Conservation (phyloP, 2,888 invertebrate genomes). For the Onthophagus sagittarius region DNA sequence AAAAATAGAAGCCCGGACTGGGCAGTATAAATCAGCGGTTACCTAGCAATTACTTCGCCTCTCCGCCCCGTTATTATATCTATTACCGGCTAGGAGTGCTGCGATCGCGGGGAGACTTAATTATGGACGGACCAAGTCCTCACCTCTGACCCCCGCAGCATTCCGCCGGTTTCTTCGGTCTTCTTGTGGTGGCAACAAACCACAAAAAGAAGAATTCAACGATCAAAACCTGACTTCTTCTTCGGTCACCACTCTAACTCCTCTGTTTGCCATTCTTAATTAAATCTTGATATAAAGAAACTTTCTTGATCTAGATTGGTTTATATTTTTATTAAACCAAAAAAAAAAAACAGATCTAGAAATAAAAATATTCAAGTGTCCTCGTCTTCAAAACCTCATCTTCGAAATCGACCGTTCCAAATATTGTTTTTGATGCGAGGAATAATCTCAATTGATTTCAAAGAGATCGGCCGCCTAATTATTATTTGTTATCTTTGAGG, state of each 20-base stretch:
- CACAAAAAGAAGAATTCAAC: not conserved
- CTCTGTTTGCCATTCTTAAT: too few relatives aligned
- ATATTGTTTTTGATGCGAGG: too few relatives aligned
- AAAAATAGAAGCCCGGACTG: constrained; percentile 37
- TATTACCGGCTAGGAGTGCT: constrained; percentile 50
- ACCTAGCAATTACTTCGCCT: constrained; percentile 48
- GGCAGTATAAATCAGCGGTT: constrained; percentile 47
- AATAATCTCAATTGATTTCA: too few relatives aligned
- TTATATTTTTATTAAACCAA: too few relatives aligned
- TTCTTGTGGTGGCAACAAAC: not conserved
- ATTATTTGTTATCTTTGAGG: too few relatives aligned
- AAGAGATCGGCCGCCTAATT: too few relatives aligned
- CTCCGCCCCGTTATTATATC: constrained; percentile 51
- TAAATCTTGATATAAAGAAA: too few relatives aligned
- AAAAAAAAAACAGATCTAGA: too few relatives aligned
- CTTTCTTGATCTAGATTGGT: too few relatives aligned
- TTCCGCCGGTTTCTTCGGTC: constrained; percentile 35
- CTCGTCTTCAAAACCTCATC: too few relatives aligned
- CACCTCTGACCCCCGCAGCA: constrained; percentile 47
- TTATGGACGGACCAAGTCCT: constrained; percentile 46
- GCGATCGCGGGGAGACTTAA: constrained; percentile 48
- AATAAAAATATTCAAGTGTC: too few relatives aligned
- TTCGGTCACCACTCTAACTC: not conserved
- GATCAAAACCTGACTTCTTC: not conserved
- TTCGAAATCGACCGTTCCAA: too few relatives aligned